Conservation (phyloP, 2,888 invertebrate species). For the Copidosoma aretas region DNA sequence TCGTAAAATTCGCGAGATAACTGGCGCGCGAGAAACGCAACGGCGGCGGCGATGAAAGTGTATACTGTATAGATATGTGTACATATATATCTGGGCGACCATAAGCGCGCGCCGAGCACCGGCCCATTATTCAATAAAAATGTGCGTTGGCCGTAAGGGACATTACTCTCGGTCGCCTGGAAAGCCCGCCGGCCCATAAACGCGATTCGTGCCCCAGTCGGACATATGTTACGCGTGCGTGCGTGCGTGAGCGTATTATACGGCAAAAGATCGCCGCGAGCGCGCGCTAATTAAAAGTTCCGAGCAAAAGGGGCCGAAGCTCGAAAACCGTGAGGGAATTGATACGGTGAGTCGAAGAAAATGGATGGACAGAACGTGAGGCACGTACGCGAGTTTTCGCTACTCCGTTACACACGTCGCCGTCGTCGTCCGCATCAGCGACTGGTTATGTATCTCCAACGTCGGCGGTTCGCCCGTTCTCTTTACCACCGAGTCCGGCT, state of each 20-base stretch:
- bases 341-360: neutral
- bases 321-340: constrained; percentile 12
- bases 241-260: no score
- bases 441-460: constrained; percentile 3
- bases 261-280: no score
- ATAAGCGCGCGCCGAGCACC: neutral
- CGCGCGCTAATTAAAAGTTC: no score
- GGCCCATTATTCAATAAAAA: constrained; percentile 27
- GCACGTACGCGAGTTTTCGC: constrained; percentile 24
- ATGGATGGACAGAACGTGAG: constrained; percentile 25
- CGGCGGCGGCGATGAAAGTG: neutral
- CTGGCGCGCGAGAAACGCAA: neutral
- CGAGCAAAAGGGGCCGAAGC: no score
- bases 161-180: no score
- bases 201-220: neutral
- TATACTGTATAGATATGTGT: no score
- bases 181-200: no score
- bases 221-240: constrained; percentile 8
- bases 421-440: neutral
- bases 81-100: no score
- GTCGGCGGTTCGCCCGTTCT: no score
- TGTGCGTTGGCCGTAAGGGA: no score
- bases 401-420: constrained; percentile 2
- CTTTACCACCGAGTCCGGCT: neutral
- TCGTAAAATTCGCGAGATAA: constrained; percentile 17